Evolutionary conservation across 2,113 vertebrate species (phyloP).

Genomic region (Chrysemys picta): DNA sequence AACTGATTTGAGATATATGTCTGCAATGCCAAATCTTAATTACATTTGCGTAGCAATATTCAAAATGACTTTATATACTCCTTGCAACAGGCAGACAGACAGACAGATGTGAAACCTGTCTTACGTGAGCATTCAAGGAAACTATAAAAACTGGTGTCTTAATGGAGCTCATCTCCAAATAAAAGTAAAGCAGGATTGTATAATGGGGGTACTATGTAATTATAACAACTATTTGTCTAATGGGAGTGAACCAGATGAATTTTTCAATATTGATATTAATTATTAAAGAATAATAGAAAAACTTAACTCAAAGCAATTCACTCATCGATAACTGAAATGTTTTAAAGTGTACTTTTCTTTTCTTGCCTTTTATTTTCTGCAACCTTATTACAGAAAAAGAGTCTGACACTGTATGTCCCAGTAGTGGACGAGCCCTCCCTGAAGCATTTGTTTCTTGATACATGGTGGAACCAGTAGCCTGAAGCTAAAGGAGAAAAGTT

Average conservation of each 20-base stretch:
- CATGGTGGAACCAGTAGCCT: not conserved
- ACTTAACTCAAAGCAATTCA: not conserved
- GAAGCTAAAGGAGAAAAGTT: rapidly evolving
- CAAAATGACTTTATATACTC: not conserved
- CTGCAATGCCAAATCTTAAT: constrained; percentile 1
- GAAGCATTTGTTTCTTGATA: not conserved
- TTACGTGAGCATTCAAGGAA: not conserved
- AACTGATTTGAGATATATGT: constrained; percentile 4
- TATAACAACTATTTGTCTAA: not conserved
- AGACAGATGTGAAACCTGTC: not conserved
- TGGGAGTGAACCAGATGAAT: rapidly evolving
- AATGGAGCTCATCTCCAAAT: not conserved
- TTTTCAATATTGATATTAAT: not conserved
- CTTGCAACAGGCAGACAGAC: not conserved
- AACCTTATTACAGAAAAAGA: not conserved
- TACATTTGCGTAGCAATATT: not conserved
- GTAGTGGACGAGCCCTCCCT: not conserved
- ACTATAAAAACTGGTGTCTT: not conserved
- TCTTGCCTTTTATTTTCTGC: not conserved
- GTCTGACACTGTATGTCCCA: not conserved
- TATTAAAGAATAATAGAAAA: not conserved
- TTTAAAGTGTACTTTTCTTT: not conserved
- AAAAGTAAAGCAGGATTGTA: not conserved
- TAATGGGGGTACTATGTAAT: not conserved
- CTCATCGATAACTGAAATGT: not conserved